phyloP scores from a whole-genome alignment of 2,113 vertebrate genomes.

The Menidia beryllina region DNA sequence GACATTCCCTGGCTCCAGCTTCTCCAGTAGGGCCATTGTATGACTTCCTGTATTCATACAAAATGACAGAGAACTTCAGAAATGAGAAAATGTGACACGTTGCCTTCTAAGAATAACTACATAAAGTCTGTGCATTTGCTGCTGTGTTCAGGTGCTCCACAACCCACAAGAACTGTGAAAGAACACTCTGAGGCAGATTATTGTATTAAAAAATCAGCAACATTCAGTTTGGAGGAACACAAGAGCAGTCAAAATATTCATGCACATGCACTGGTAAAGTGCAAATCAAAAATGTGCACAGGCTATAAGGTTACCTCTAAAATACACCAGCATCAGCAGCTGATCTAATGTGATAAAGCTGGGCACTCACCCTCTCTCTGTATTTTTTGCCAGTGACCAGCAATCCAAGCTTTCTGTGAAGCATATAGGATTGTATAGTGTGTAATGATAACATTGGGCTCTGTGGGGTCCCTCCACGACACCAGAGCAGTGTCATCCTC shows the following conservation, averaged over 20 bases:
- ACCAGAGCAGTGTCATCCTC: constrained; percentile 94
- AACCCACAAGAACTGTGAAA: not conserved
- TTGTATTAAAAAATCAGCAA: not conserved
- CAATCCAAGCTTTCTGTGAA: constrained; percentile 88
- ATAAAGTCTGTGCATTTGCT: not conserved
- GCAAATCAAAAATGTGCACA: too few relatives aligned
- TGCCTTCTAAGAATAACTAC: not conserved
- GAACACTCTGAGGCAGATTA: not conserved
- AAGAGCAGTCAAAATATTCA: not conserved
- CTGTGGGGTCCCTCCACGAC: constrained; percentile 92
- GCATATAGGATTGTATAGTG: constrained; percentile 94
- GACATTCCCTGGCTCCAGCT: constrained; percentile 88
- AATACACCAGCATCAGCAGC: not conserved
- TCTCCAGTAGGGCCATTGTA: constrained; percentile 96
- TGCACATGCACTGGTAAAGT: too few relatives aligned
- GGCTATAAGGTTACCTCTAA: too few relatives aligned
- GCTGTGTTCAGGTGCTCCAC: not conserved
- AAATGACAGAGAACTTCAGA: constrained; percentile 14
- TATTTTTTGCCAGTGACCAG: constrained; percentile 91
- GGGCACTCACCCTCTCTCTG: constrained; percentile 88
- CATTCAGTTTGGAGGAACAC: not conserved
- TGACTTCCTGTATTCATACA: constrained; percentile 83
- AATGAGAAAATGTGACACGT: not conserved
- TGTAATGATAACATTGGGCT: constrained; percentile 85
- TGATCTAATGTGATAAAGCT: not conserved